phyloP scores from a whole-genome alignment of 2,797 vertebrate species.

The Hydrolagus colliei region DNA sequence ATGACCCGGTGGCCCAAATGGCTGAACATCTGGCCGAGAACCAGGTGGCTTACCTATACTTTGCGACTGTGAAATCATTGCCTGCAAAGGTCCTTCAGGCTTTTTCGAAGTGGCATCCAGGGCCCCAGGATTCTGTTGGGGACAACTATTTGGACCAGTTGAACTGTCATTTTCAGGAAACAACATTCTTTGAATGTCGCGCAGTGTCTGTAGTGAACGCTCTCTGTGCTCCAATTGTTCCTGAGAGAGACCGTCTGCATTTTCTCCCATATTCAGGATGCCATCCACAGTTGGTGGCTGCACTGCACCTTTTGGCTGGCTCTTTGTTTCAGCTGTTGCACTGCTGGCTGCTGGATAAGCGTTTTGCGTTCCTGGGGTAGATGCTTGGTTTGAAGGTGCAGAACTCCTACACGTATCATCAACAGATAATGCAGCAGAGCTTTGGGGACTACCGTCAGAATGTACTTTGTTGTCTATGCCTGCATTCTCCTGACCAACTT shows the following conservation, averaged over 20 bases:
- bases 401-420: conserved; percentile 69
- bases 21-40: conserved; percentile 80
- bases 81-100: conserved; percentile 87
- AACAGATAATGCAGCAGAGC: conserved; percentile 58
- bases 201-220: conserved; percentile 69
- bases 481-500: conserved; percentile 74
- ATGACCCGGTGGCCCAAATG: conserved; percentile 83
- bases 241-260: conserved; percentile 91
- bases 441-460: conserved; percentile 76
- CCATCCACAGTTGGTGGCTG: conserved; percentile 77
- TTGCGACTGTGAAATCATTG: conserved; percentile 97
- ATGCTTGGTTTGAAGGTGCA: conserved; percentile 71
- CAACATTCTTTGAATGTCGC: conserved; percentile 97
- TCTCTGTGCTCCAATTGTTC: conserved; percentile 76
- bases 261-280: conserved; percentile 78
- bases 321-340: conserved; percentile 64
- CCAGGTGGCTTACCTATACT: conserved; percentile 86
- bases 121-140: conserved; percentile 53
- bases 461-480: conserved; percentile 82
- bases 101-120: conserved; percentile 69
- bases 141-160: conserved; percentile 54
- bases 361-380: conserved; percentile 73
- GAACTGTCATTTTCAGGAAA: conserved; percentile 82
- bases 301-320: conserved; percentile 43
- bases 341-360: conserved; percentile 46